Conservation (phyloP, 2,113 vertebrate species). For the Coptodon bakossiorum region DNA sequence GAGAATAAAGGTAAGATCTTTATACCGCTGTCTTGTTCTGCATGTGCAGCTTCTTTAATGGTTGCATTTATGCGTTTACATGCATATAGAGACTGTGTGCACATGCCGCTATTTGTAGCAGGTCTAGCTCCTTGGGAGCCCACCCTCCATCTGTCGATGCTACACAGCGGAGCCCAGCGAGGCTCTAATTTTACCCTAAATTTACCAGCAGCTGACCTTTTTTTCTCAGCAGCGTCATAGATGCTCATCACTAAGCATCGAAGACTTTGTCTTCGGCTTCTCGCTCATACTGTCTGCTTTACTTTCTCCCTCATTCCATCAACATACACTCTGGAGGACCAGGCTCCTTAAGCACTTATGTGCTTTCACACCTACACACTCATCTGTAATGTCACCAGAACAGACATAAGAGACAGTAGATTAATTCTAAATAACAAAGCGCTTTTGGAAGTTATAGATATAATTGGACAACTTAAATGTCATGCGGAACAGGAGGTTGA, state of each 20-base stretch:
- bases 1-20: not conserved
- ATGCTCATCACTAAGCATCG: conserved; percentile 4
- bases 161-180: conserved; percentile 22
- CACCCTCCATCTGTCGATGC: conserved; percentile 68
- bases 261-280: not conserved
- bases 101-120: conserved; percentile 64
- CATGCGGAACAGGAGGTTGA: not conserved
- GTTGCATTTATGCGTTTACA: not conserved
- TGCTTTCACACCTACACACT: conserved; percentile 22
- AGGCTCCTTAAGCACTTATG: conserved; percentile 4
- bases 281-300: not conserved
- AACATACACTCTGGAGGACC: not conserved
- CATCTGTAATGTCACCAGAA: conserved; percentile 23
- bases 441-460: not conserved
- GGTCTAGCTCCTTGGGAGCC: conserved; percentile 58
- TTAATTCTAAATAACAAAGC: not conserved
- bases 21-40: not conserved
- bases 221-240: conserved; percentile 28
- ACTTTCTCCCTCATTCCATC: not conserved
- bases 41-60: not conserved
- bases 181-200: conserved; percentile 57
- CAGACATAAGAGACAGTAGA: not conserved
- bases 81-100: not conserved
- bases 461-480: not conserved
- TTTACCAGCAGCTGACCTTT: conserved; percentile 58